Evolutionary conservation across 1,140 invertebrate species (phyloP), one percentile per base, ranked within the genome.

Genomic region (Leptinotarsa undecemlineata): DNA sequence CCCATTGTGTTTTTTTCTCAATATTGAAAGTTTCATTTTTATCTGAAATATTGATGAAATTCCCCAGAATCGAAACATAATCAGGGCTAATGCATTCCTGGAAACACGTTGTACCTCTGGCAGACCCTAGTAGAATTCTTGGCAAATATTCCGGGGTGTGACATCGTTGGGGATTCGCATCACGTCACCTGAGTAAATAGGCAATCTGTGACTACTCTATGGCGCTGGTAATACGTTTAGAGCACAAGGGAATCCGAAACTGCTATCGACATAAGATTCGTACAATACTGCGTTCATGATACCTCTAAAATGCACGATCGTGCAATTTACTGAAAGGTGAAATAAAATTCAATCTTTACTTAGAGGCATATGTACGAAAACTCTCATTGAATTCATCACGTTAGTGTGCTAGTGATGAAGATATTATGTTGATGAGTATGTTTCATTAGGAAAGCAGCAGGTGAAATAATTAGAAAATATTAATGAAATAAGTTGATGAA

Each of bases 171-270:
- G 66, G 68, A 74, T 74, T 74, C 73, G n/a, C n/a, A 51, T 60
- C 73, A 74, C 73, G 73, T 19, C 42, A 62, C 67, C 48, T 23
- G 60, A 57, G 66, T 67, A 69, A 74, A 74, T 69, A 68, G 73
- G 73, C 73, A 74, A 74, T 74, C 73, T 60, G 73, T 68, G 73
- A 74, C 67, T 74, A 74, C 60, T 67, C 47, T 48, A 42, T 21
- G 73, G 14, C 23, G 19, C 72, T 47, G n/a, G 66, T 68, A 68
- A 68, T 68, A 42, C 66, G 66, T 68, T 73, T 66, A 67, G 48
- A 26, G 42, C 71, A 63, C 60, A 26, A 73, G 72, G 48, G 63
- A 48, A n/a, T 17, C 19, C n/a, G 15, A n/a, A 68, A 42, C 23
- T 26, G 42, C 66, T 47, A 68, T 68, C 66, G 66, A 57, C 23